Base-by-base conservation (phyloP, 2,113 vertebrate genomes). In the Spea bombifrons region DNA sequence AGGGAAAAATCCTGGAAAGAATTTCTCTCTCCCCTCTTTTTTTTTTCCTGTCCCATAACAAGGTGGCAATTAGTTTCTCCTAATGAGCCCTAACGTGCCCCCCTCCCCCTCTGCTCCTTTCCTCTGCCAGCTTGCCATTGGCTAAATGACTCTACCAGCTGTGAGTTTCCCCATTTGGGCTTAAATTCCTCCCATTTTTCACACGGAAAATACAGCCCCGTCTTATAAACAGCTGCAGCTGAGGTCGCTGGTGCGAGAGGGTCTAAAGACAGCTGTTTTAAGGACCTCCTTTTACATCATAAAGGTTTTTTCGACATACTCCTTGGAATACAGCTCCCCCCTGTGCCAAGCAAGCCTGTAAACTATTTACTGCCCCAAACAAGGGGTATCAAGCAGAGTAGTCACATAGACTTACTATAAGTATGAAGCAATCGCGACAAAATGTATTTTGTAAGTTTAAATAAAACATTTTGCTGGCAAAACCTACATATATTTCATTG, bases 41-140 rank as follows among this genome's bases (percentile, higher is more conserved):
- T 75, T 72, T 71, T 74, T 61, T 46, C 30, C 46, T 52, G 50
- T 55, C 66, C 77, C 9, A 61, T 71, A 64, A 75, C 81, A 75
- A 76, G 68, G 71, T 67, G 80, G 75, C 75, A 81, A 59, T 85
- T 76, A 70, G 66, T 81, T 85, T 63, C 43, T 80, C 75, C 75
- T 76, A 85, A 85, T 83, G 75, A 85, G 69, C 52, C 75, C 73
- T 79, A 83, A 66, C 59, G 30, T 43, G 44, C 15, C 59, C 48
- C 17, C 68, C 77, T 70, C 65, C 65, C 67, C 64, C 46, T 47
- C 55, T 65, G 48, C 66, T 66, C 0, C 0, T 73, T 81, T 57
- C 44, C 13, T 70, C 78, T 64, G 46, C 71, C 82, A 71, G 66
- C 46, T 44, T 63, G 1, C 10, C 46, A 78, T 63, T 61, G 75